Conservation (phyloP, 2,113 vertebrate species). For the Mionectes macconnelli region DNA sequence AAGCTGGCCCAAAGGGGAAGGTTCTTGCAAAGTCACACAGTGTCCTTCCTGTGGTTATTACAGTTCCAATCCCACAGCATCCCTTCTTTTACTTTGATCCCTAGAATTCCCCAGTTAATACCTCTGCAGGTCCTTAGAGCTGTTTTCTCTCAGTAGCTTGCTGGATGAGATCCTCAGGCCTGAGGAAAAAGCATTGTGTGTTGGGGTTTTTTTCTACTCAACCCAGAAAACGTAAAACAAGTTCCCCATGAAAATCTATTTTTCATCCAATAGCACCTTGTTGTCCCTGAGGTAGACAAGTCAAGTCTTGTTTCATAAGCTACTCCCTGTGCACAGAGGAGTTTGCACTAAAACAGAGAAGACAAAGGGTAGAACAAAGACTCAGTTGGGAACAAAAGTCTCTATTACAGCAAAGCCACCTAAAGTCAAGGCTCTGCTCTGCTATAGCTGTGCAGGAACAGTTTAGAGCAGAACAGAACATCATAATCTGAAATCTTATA, state of each 20-base stretch:
- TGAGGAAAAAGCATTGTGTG: not conserved
- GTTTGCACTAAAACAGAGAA: not conserved
- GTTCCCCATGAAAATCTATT: not conserved
- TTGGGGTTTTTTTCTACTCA: not conserved
- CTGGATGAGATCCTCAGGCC: not conserved
- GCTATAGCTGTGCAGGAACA: not conserved
- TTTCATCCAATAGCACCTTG: not conserved
- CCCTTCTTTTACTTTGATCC: not conserved
- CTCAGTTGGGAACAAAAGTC: not conserved
- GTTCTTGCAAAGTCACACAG: not conserved
- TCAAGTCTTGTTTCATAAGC: not conserved
- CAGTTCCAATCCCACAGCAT: not conserved
- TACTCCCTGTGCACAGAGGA: not conserved
- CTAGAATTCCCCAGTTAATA: not conserved
- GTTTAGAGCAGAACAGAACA: not conserved
- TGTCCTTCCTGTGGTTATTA: not conserved
- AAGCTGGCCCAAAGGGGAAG: not conserved
- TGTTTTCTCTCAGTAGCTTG: not conserved
- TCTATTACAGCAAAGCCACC: not conserved
- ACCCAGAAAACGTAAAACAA: not conserved
- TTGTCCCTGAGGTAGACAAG: not conserved
- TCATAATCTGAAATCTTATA: not conserved
- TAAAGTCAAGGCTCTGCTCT: not conserved
- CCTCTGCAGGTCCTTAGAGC: not conserved
- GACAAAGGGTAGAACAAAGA: not conserved